Evolutionary conservation across 2,113 vertebrate species (phyloP), one percentile per base, ranked within the genome.

Genomic region (Triplophysa rosa): DNA sequence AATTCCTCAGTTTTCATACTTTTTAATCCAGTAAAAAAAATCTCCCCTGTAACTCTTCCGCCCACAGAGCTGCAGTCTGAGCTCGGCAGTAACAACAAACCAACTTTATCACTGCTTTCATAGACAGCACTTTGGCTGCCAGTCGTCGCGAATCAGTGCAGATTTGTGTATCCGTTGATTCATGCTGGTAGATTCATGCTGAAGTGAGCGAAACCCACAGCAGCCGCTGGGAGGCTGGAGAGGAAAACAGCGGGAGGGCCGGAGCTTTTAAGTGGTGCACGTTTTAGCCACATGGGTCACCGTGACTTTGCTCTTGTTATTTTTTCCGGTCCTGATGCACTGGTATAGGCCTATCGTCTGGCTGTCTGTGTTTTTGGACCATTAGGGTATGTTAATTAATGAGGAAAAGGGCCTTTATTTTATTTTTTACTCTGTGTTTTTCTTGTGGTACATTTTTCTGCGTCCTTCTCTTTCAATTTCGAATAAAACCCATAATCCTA

Each of bases 51-150:
- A 58, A 71, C 68, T 71, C 68, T 37, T 71, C 54, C 54, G 40
- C 70, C 70, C 37, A 73, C 49, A 47, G 19, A 45, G 58, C 56
- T 62, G 24, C 63, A 80, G 71, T 14, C 7, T 19, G 47, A 72
- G 58, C 26, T 73, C 54, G 49, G 66, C 56, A 23, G 8, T 62
- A 62, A 49, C 58, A 67, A 58, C 54, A 58, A 58, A 58, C 54
- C 54, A 75, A 76, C 72, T 66, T 61, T 74, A 74, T 47, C 40
- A 61, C 26, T 24, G 66, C 66, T 68, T 66, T 77, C 37, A n/a
- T 33, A 80, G 59, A 67, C 23, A 67, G 29, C 56, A 29, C 75
- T 76, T 69, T 76, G 58, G 29, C 56, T 16, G 33, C 37, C 67
- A 62, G 65, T 66, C 66, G 45, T 14, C 62, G 33, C 45, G 58